Evolutionary conservation across 2,888 invertebrate genomes (phyloP).

Genomic region (Diploptera punctata): DNA sequence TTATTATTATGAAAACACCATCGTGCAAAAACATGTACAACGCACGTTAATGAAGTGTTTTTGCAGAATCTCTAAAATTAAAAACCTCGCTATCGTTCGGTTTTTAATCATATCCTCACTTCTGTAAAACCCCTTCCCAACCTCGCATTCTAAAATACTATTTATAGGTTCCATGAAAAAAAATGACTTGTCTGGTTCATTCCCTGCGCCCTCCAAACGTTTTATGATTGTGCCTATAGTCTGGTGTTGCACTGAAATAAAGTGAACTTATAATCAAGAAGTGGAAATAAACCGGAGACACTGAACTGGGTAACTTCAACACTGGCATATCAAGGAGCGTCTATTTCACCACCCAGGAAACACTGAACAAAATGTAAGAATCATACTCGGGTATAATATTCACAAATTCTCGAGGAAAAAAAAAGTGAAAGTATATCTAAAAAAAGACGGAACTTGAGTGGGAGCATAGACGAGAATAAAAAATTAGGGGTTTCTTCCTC

Average conservation of each 20-base stretch:
- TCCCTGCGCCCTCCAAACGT: too few relatives aligned
- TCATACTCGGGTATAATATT: neutral
- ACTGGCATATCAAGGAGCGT: conserved; percentile 7
- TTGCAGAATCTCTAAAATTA: too few relatives aligned
- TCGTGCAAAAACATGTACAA: too few relatives aligned
- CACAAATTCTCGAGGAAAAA: neutral
- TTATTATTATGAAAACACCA: too few relatives aligned
- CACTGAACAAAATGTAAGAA: conserved; percentile 9
- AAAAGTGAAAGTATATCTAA: neutral
- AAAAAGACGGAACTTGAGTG: neutral
- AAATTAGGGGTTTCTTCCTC: conserved; percentile 13
- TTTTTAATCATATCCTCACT: too few relatives aligned
- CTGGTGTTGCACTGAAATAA: neutral
- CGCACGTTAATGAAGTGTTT: too few relatives aligned
- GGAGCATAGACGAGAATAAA: conserved; percentile 9
- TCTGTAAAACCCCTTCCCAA: too few relatives aligned
- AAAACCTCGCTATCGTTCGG: too few relatives aligned
- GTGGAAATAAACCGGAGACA: conserved; percentile 10
- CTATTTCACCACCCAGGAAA: conserved; percentile 6
- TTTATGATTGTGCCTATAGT: neutral
- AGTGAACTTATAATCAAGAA: conserved; percentile 1
- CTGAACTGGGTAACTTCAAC: neutral
- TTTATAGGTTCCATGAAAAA: too few relatives aligned
- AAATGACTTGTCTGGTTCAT: too few relatives aligned
- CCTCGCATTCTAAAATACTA: too few relatives aligned